Evolutionary conservation across 2,113 vertebrate genomes (phyloP).

Genomic region (Perognathus longimembris): DNA sequence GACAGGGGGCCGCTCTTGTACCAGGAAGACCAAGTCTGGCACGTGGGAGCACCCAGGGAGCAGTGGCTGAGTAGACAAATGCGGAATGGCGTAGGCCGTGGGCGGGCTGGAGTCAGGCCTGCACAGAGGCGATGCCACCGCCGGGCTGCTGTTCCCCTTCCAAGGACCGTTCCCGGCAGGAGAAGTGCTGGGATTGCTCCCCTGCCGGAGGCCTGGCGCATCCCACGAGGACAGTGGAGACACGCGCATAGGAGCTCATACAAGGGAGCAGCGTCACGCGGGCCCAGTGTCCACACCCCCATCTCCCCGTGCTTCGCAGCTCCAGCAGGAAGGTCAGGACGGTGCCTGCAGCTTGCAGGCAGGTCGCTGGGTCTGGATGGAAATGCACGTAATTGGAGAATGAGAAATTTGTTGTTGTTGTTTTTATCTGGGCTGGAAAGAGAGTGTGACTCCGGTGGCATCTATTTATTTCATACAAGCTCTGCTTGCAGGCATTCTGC

Average conservation of each 20-base stretch:
- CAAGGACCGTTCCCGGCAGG: not conserved
- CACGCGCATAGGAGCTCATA: too few relatives aligned
- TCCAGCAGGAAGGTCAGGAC: not conserved
- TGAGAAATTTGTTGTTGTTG: constrained; percentile 39
- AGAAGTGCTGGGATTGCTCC: not conserved
- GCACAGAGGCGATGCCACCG: not conserved
- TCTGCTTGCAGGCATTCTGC: not conserved
- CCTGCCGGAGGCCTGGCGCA: not conserved
- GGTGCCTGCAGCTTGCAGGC: constrained; percentile 19
- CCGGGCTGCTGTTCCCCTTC: not conserved
- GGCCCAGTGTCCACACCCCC: too few relatives aligned
- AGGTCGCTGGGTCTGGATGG: constrained; percentile 34
- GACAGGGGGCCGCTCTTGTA: accelerated
- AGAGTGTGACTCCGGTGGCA: not conserved
- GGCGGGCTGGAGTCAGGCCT: too few relatives aligned
- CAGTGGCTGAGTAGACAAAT: not conserved
- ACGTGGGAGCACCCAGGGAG: not conserved
- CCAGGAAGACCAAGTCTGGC: too few relatives aligned
- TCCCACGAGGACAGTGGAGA: too few relatives aligned
- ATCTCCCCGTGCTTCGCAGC: too few relatives aligned
- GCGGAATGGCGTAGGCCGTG: not conserved
- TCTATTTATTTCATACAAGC: constrained; percentile 43
- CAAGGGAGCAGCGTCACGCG: too few relatives aligned
- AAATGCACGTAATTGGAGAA: constrained; percentile 54
- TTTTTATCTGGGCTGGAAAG: constrained; percentile 66